phyloP scores from a whole-genome alignment of 2,113 vertebrate species.

The Anolis carolinensis region DNA sequence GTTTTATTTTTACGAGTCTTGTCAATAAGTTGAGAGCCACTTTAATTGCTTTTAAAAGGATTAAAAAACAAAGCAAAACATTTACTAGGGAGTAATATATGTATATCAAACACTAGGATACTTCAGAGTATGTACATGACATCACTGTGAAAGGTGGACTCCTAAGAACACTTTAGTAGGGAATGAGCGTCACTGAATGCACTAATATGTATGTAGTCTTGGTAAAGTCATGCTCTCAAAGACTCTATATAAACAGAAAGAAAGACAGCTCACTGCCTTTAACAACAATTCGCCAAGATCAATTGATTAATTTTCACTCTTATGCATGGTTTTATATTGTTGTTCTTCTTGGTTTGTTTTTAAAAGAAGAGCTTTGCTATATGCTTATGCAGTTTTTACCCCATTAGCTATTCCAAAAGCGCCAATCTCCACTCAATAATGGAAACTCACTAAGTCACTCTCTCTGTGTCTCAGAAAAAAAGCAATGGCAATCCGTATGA shows the following conservation, averaged over 20 bases:
- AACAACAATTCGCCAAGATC: neutral
- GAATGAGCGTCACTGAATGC: neutral
- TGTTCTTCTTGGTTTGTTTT: neutral
- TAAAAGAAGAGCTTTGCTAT: neutral
- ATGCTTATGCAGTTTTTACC: neutral
- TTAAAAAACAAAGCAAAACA: neutral
- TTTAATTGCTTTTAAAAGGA: rapidly evolving
- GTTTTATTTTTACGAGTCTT: neutral
- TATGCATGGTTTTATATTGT: neutral
- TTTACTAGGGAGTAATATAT: neutral
- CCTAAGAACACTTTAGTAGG: neutral
- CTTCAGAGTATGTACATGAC: neutral
- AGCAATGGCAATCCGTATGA: no score
- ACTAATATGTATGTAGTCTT: neutral
- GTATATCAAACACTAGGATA: neutral
- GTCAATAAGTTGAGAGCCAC: rapidly evolving
- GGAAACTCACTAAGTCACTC: no score
- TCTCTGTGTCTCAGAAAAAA: no score
- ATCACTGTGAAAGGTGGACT: neutral
- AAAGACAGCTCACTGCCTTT: neutral
- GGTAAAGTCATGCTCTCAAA: neutral
- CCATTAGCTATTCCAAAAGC: neutral
- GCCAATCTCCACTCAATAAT: neutral
- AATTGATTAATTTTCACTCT: neutral
- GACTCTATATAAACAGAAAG: neutral